Evolutionary conservation across 1,140 invertebrate genomes (phyloP), one percentile per base, ranked within the genome.

Genomic region (Drosophila setifemur): DNA sequence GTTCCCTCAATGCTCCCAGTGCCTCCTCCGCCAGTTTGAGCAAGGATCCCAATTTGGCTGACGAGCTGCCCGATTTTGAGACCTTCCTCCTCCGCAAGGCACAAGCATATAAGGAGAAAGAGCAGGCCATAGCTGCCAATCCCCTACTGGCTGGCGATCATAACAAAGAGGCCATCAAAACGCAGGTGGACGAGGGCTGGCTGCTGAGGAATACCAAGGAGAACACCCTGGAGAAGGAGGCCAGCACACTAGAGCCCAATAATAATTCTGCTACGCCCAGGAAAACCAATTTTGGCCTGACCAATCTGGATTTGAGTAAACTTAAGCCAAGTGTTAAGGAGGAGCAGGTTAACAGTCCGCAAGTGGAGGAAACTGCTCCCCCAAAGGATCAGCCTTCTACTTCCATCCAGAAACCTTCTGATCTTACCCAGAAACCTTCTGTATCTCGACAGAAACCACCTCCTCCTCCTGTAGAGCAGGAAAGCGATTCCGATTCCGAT

Each of bases 31-130:
- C 0, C 9, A 18, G 9, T 0, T 9, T 43, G 0, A 18, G 14
- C 6, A 7, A 12, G 1, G 6, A 2, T 4, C 7, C 16, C 44
- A 37, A 61, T 16, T 6, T 40, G 1, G 4, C 8, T 0, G 81
- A 81, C n/a, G 44, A 86, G 21, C 28, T 90, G 33, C 88, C 81
- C 2, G 90, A 90, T 58, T 49, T 90, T 14, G 89, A 91, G 40
- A 90, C 90, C 1, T 88, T 90, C 33, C 60, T 90, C 2, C 67
- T 75, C n/a, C 74, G 89, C 12, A 90, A 90, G 18, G 89, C 90
- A 0, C 70, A 88, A 29, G 73, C 87, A 12, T 61, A 82, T 37
- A 76, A 88, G 37, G 44, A 79, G 2, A 57, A 68, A 3, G 49
- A 76, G 37, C 8, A 19, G 16, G 37, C 47, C 0, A 31, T 73